Conservation (phyloP, 1,140 invertebrate species). For the Galleria mellonella region DNA sequence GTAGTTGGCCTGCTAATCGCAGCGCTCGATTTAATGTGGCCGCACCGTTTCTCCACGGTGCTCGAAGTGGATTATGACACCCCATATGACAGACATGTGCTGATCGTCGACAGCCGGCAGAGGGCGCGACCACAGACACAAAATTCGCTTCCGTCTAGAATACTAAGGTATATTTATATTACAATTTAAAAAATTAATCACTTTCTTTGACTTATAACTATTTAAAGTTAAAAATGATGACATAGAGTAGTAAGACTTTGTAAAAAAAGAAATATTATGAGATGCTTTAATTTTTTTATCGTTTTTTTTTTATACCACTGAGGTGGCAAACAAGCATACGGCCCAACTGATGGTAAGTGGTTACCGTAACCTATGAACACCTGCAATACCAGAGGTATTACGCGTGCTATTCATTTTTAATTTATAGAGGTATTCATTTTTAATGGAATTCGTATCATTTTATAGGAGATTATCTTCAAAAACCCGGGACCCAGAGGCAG, state of each 20-base stretch:
- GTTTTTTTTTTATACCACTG: too few relatives aligned
- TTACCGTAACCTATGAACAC: too few relatives aligned
- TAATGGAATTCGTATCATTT: not conserved
- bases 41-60: slow-evolving; percentile 93
- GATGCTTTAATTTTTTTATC: too few relatives aligned
- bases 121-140: slow-evolving; percentile 51
- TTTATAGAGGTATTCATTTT: too few relatives aligned
- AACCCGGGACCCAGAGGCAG: slow-evolving; percentile 50
- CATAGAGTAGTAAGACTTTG: too few relatives aligned
- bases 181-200: too few relatives aligned
- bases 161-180: slow-evolving; percentile 34
- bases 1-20: slow-evolving; percentile 85
- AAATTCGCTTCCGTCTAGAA: slow-evolving; percentile 51
- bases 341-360: too few relatives aligned
- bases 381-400: too few relatives aligned
- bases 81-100: slow-evolving; percentile 93
- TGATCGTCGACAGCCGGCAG: slow-evolving; percentile 91
- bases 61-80: slow-evolving; percentile 96
- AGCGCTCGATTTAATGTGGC: slow-evolving; percentile 88
- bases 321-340: too few relatives aligned
- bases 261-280: too few relatives aligned
- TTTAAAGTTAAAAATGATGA: too few relatives aligned
- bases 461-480: slow-evolving; percentile 61
- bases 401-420: too few relatives aligned
- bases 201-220: not conserved